phyloP scores from a whole-genome alignment of 2,797 vertebrate genomes.

The Characodon lateralis region DNA sequence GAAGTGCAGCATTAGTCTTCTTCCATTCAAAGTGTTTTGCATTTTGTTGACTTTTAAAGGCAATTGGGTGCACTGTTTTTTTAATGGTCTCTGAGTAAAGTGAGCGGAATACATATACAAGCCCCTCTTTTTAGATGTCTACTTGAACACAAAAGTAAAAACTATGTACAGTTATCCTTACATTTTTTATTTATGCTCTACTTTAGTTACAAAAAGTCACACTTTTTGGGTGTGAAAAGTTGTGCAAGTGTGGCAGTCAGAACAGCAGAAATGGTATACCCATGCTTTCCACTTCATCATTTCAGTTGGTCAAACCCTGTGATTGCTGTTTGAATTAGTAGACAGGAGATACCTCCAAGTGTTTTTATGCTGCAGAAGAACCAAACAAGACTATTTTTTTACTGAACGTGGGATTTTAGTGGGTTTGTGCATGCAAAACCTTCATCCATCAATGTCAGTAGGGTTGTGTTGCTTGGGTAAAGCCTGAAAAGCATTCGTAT shows the following conservation, averaged over 20 bases:
- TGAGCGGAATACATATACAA: background rate
- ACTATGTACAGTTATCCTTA: background rate
- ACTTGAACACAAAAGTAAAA: background rate
- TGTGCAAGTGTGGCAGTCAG: background rate
- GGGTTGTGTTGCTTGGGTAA: slow-evolving; percentile 66
- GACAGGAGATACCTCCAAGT: background rate
- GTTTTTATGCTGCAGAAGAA: slow-evolving; percentile 18
- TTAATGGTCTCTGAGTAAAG: no score
- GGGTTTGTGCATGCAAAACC: slow-evolving; percentile 62
- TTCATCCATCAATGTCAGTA: slow-evolving; percentile 70
- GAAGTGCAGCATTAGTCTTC: background rate
- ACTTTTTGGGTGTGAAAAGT: background rate
- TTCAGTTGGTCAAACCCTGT: slow-evolving; percentile 28
- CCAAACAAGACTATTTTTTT: slow-evolving; percentile 34
- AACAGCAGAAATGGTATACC: slow-evolving; percentile 32
- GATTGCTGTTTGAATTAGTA: slow-evolving; percentile 26
- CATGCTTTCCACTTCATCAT: slow-evolving; percentile 53
- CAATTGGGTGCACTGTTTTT: no score
- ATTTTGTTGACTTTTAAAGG: no score
- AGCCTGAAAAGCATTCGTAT: slow-evolving; percentile 56
- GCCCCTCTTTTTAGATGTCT: background rate
- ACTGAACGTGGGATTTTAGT: slow-evolving; percentile 45
- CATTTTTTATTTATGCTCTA: background rate
- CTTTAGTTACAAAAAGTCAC: background rate
- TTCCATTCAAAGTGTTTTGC: background rate